Percentiles rank a stretch among this genome's conserved stretches.
These are phyloP conservation scores for Drosophila birchii DNA, from an alignment of 2,888 invertebrate species.

Conservation along the genomic window DNA sequence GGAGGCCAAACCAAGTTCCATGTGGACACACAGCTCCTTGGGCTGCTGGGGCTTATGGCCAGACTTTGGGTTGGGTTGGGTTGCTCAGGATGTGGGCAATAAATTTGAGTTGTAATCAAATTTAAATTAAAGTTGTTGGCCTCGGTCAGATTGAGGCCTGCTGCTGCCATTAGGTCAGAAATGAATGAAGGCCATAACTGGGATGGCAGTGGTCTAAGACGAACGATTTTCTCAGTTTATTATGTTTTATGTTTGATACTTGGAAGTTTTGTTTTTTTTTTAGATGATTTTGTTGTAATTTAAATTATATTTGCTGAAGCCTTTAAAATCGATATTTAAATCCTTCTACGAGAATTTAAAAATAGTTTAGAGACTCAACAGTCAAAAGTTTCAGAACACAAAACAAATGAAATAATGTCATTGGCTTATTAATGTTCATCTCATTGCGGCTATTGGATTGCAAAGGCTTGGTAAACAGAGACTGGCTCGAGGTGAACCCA, in stretches of 20 bases:
- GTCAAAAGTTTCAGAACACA: background rate
- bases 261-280: background rate
- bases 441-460: conserved; percentile 4
- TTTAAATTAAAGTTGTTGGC: conserved; percentile 72
- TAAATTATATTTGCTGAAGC: too few species aligned
- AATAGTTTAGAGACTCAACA: too few species aligned
- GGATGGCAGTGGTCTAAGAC: background rate
- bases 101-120: conserved; percentile 76
- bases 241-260: background rate
- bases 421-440: background rate
- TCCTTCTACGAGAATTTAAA: too few species aligned
- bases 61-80: background rate
- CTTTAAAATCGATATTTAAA: too few species aligned
- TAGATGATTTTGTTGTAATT: too few species aligned
- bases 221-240: background rate
- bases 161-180: conserved; percentile 13
- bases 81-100: conserved; percentile 67
- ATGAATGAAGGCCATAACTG: background rate
- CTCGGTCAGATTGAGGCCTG: conserved; percentile 22
- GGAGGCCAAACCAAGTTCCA: conserved; percentile 22
- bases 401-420: background rate
- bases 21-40: conserved; percentile 22
- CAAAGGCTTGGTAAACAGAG: background rate
- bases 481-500: conserved; percentile 1
- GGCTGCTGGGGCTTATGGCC: background rate